phyloP scores from a whole-genome alignment of 2,797 vertebrate species.

The Sorex maritimensis region DNA sequence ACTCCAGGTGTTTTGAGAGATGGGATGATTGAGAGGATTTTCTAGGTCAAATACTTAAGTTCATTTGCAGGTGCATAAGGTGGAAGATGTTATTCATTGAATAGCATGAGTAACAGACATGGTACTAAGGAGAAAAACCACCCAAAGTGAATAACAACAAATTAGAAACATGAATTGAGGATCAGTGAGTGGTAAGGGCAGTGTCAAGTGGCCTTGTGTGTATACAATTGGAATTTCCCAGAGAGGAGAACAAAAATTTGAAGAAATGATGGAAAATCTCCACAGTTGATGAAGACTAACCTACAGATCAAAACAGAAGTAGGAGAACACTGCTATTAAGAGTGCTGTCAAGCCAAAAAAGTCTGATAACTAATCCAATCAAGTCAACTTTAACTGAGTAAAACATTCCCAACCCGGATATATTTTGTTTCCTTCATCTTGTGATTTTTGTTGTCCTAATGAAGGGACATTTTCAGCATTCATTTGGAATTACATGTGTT shows the following conservation, averaged over 20 bases:
- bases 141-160: background rate
- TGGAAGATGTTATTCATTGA: conserved; percentile 8
- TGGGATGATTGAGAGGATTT: background rate
- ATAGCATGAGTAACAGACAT: background rate
- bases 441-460: conserved; percentile 4
- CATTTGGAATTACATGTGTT: conserved; percentile 11
- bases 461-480: background rate
- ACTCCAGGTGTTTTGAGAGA: conserved; percentile 12
- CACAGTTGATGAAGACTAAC: conserved; percentile 28
- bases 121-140: background rate
- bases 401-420: background rate
- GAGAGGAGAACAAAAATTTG: conserved; percentile 15
- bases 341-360: too few species aligned
- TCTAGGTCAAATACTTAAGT: background rate
- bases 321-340: background rate
- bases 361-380: background rate
- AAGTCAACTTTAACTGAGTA: conserved; percentile 19
- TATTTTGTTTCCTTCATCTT: conserved; percentile 17
- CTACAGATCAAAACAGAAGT: background rate
- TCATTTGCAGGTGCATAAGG: background rate
- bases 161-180: background rate
- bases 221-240: background rate
- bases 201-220: background rate
- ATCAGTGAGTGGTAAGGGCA: background rate
- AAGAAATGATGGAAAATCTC: conserved; percentile 19